A percentile compares a stretch with the other conserved stretches of the same genome.
phyloP scores from a whole-genome alignment of 1,140 invertebrate species.

The Drosophila santomea region DNA sequence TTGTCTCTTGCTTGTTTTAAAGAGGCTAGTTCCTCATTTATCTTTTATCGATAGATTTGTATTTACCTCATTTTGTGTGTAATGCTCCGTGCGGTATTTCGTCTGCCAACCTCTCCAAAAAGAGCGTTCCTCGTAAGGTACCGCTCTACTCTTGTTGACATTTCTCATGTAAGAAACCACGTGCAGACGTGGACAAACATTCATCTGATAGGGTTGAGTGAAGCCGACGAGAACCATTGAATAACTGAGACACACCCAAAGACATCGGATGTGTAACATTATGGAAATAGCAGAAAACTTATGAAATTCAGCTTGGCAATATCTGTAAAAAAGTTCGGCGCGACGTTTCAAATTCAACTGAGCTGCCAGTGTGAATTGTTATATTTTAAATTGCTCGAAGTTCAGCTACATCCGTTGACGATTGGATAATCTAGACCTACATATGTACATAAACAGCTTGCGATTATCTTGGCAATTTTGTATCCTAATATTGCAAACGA shows the following conservation, averaged over 20 bases:
- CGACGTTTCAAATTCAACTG: slow-evolving; percentile 27
- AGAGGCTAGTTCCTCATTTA: too few species aligned
- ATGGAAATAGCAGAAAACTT: too few species aligned
- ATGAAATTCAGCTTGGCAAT: neutral
- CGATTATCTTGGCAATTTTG: neutral
- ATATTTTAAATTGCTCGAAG: neutral
- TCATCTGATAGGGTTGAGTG: neutral
- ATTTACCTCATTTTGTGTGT: neutral
- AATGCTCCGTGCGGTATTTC: neutral
- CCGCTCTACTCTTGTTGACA: neutral
- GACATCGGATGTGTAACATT: slow-evolving; percentile 2
- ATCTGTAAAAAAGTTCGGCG: neutral
- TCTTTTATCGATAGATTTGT: too few species aligned
- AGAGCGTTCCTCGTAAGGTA: neutral
- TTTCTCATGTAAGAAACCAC: neutral
- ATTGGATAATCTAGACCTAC: slow-evolving; percentile 7
- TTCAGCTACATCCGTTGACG: slow-evolving; percentile 1
- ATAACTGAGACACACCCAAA: neutral
- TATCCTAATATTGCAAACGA: neutral
- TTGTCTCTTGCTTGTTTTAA: too few species aligned
- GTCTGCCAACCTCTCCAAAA: slow-evolving; percentile 17
- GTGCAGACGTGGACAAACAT: neutral
- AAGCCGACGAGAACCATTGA: neutral
- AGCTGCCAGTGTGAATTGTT: slow-evolving; percentile 4
- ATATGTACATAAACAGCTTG: slow-evolving; percentile 3